These are phyloP conservation scores for Neria commutata DNA, from an alignment of 2,888 invertebrate species.

Conservation along the genomic window DNA sequence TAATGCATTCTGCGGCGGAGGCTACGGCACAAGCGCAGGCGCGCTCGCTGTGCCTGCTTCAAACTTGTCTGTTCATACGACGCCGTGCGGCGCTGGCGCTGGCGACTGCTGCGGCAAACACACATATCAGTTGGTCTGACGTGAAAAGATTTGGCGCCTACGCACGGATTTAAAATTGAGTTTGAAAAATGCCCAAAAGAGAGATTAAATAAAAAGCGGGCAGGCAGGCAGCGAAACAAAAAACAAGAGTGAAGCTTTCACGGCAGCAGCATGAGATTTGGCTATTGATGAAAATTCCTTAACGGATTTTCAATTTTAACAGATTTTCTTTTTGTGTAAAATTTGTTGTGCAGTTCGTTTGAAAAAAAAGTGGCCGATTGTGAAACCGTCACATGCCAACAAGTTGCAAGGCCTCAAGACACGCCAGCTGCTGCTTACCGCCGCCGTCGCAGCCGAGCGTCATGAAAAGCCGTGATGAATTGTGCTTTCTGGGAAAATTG, in stretches of 20 bases:
- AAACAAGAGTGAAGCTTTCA: conserved; percentile 30
- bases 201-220: conserved; percentile 3
- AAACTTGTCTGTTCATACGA: not conserved
- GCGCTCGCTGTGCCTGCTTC: not conserved
- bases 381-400: not conserved
- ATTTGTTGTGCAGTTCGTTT: too few relatives aligned
- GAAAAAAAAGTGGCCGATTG: not conserved
- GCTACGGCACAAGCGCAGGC: too few relatives aligned
- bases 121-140: conserved; percentile 9
- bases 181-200: not conserved
- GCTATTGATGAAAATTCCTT: conserved; percentile 54
- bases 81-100: too few relatives aligned
- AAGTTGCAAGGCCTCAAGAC: not conserved
- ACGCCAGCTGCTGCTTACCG: too few relatives aligned
- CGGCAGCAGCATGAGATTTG: too few relatives aligned
- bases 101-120: conserved; percentile 5
- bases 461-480: not conserved
- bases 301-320: conserved; percentile 41
- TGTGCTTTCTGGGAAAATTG: not conserved
- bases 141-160: conserved; percentile 41
- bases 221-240: too few relatives aligned
- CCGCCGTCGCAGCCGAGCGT: too few relatives aligned
- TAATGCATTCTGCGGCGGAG: too few relatives aligned
- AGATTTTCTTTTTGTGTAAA: not conserved
- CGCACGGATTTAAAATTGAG: conserved; percentile 25